These are phyloP conservation scores for Drosophila suzukii DNA, from an alignment of 1,140 invertebrate genomes.

Conservation along the genomic window DNA sequence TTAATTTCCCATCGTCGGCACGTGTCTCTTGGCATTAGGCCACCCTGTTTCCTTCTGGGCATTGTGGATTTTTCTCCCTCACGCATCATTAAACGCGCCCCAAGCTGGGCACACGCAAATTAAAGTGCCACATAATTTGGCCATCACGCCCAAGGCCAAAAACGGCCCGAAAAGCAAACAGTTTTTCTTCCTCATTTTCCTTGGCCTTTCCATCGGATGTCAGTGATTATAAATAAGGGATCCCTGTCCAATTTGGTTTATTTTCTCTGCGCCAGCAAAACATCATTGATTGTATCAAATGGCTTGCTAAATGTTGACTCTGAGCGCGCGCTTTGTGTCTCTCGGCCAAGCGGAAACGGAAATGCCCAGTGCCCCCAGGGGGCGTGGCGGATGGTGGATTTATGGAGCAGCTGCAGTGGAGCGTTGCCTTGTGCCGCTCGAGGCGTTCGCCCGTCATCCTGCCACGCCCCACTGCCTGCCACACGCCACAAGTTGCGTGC, in stretches of 20 bases:
- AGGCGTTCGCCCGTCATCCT: slow-evolving; percentile 51
- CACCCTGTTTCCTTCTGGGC: background rate
- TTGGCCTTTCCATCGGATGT: slow-evolving; percentile 40
- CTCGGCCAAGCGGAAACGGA: slow-evolving; percentile 50
- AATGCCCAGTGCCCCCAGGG: slow-evolving; percentile 59
- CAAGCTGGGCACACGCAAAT: slow-evolving; percentile 56
- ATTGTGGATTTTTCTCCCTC: slow-evolving; percentile 18
- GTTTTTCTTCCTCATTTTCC: slow-evolving; percentile 26
- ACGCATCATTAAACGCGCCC: slow-evolving; percentile 69
- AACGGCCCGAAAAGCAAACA: slow-evolving; percentile 25
- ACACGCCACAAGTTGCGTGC: slow-evolving; percentile 61
- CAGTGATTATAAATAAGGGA: slow-evolving; percentile 78
- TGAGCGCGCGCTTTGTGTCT: background rate
- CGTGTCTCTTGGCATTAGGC: slow-evolving; percentile 27
- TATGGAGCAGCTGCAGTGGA: slow-evolving; percentile 30
- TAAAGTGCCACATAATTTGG: slow-evolving; percentile 67
- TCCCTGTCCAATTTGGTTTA: slow-evolving; percentile 29
- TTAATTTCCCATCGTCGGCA: slow-evolving; percentile 46
- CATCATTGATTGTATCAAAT: slow-evolving; percentile 72
- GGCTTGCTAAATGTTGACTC: slow-evolving; percentile 68
- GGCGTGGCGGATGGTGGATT: slow-evolving; percentile 37
- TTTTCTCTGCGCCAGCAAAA: slow-evolving; percentile 23
- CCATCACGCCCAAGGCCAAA: slow-evolving; percentile 27
- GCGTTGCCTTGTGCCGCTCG: slow-evolving; percentile 8
- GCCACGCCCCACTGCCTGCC: slow-evolving; percentile 36